These are phyloP conservation scores for Leptinotarsa haldemani DNA, from an alignment of 2,888 invertebrate species.

Conservation along the genomic window DNA sequence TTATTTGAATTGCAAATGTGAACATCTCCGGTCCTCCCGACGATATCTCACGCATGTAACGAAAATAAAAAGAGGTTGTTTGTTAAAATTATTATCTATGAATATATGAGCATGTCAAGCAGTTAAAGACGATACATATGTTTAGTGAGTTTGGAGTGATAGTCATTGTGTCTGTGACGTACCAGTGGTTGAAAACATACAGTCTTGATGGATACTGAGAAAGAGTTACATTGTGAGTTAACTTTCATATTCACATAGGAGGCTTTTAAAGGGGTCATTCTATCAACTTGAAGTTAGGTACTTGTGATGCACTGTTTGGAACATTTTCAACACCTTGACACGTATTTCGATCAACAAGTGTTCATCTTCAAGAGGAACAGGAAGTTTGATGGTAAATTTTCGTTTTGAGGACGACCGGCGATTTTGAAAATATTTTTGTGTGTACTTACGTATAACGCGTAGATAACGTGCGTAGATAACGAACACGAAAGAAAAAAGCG, in stretches of 20 bases:
- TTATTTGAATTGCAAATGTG: constrained; percentile 18
- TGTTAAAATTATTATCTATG: constrained; percentile 10
- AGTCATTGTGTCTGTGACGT: constrained; percentile 4
- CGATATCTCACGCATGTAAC: constrained; percentile 9
- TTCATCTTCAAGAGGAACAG: too few species aligned
- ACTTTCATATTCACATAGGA: neutral
- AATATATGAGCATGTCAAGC: neutral
- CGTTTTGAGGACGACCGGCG: too few species aligned
- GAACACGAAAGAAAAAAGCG: too few species aligned
- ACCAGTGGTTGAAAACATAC: neutral
- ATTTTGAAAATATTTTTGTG: too few species aligned
- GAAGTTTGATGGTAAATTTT: too few species aligned
- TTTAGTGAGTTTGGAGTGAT: neutral
- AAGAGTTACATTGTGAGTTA: neutral
- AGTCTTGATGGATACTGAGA: neutral
- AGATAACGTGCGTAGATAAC: too few species aligned
- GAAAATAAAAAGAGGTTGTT: constrained; percentile 15
- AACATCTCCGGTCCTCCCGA: constrained; percentile 4
- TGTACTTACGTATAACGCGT: too few species aligned
- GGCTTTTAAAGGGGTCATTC: too few species aligned
- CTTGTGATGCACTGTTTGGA: too few species aligned
- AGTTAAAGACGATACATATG: constrained; percentile 8
- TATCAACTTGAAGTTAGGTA: too few species aligned
- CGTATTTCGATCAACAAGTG: too few species aligned
- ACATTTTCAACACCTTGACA: too few species aligned